Base-by-base conservation (phyloP, 2,113 vertebrate genomes). In the Tychaedon coryphoeus region DNA sequence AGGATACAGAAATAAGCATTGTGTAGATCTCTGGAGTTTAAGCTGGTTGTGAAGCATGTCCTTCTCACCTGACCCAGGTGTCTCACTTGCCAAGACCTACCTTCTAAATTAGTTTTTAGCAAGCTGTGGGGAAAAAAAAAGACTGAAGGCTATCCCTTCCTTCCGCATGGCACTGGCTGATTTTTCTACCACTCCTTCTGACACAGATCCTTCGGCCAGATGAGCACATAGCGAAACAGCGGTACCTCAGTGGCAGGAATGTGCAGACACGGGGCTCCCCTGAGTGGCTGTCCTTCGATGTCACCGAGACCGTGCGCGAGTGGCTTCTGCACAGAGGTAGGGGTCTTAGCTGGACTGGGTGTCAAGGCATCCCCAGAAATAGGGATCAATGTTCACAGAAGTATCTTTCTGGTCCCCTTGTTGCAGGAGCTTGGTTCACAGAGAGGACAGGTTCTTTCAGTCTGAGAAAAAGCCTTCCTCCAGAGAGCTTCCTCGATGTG, bases 201-300 rank as follows among this genome's bases (percentile, higher is more conserved):
- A 23, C 2, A 6, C 97, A 99, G 99, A 99, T 99, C 95, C 98
- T 99, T 72, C 98, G 98, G 86, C 98, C 98, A 8, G 99, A 99
- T 36, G 99, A 99, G 93, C 99, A 99, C 96, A 99, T 99, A 65
- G 98, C 98, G 65, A 99, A 99, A 93, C 99, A 99, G 97, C 99
- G 99, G 83, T 99, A 99, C 96, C 99, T 99, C 20, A 98, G 98
- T 31, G 99, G 99, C 95, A 99, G 99, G 96, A 99, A 99, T 11
- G 98, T 99, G 89, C 98, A 99, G 97, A 99, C 99, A 16, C 98
- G 99, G 92, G 99, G 99, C 88, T 98, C 98, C 2, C 92, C 98
- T 0, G 99, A 99, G 97, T 99, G 99, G 99, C 98, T 99, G 81
- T 99, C 99, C 43, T 99, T 99, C 7, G 99, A 99, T n/a, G 99